Evolutionary conservation across 2,797 vertebrate genomes (phyloP).

Genomic region (Eidolon dupreanum): DNA sequence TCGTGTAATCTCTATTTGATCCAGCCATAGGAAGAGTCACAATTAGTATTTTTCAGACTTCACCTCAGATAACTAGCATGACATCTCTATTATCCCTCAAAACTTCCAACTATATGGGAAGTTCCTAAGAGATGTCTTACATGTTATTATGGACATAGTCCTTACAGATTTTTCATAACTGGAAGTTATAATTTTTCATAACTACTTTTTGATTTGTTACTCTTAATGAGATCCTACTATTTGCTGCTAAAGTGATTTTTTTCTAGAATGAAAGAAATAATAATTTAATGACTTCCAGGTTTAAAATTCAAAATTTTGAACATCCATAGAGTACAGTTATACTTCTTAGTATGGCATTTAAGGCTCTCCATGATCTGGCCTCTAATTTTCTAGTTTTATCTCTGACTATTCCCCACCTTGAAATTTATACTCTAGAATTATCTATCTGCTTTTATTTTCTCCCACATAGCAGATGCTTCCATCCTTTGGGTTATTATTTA

Average conservation of each 20-base stretch:
- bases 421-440: background rate
- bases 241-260: background rate
- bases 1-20: background rate
- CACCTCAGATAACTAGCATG: background rate
- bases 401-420: background rate
- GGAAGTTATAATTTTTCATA: too few relatives aligned
- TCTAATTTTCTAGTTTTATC: background rate
- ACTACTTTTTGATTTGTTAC: background rate
- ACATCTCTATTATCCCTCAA: background rate
- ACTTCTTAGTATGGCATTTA: background rate
- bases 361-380: background rate
- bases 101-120: background rate
- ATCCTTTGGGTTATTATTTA: background rate
- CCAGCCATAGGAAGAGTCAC: background rate
- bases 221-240: background rate
- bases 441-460: background rate
- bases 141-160: background rate
- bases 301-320: slow-evolving; percentile 15
- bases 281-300: background rate
- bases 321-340: background rate
- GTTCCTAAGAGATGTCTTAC: background rate
- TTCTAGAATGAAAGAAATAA: background rate
- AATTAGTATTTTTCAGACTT: background rate
- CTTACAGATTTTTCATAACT: background rate
- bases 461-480: background rate